phyloP scores from a whole-genome alignment of 2,888 invertebrate species.

The Pristionchus exspectatus region DNA sequence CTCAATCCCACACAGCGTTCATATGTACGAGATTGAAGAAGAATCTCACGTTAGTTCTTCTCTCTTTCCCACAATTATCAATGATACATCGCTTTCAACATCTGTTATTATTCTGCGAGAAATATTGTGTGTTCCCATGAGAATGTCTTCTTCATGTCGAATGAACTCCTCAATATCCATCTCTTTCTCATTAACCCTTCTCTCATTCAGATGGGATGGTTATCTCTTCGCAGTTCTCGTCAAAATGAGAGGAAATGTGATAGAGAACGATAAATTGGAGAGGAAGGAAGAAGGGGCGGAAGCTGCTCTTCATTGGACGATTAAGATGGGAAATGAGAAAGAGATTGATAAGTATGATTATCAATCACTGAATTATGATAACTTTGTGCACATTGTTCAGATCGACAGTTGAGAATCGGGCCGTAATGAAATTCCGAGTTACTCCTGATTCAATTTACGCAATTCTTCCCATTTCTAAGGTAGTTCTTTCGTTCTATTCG shows the following conservation, averaged over 20 bases:
- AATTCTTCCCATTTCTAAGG: conserved; percentile 60
- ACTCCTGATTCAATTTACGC: conserved; percentile 62
- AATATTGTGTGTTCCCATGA: neutral
- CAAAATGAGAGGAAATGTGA: conserved; percentile 56
- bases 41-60: conserved; percentile 58
- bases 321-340: conserved; percentile 13
- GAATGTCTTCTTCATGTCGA: neutral
- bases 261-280: conserved; percentile 53
- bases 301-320: conserved; percentile 47
- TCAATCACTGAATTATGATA: neutral
- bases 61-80: neutral
- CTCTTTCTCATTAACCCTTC: neutral
- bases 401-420: conserved; percentile 51
- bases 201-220: conserved; percentile 62
- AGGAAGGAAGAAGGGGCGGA: conserved; percentile 52
- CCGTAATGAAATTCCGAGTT: conserved; percentile 67
- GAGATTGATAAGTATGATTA: conserved; percentile 7
- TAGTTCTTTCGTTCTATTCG: conserved; percentile 18
- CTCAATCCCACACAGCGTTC: conserved; percentile 67
- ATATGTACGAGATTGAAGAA: conserved; percentile 61
- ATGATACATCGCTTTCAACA: neutral
- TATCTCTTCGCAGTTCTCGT: conserved; percentile 64
- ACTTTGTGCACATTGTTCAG: neutral
- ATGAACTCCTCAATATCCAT: neutral
- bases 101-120: neutral